Conservation (phyloP, 2,888 invertebrate genomes). For the Tanytarsus gracilentus region DNA sequence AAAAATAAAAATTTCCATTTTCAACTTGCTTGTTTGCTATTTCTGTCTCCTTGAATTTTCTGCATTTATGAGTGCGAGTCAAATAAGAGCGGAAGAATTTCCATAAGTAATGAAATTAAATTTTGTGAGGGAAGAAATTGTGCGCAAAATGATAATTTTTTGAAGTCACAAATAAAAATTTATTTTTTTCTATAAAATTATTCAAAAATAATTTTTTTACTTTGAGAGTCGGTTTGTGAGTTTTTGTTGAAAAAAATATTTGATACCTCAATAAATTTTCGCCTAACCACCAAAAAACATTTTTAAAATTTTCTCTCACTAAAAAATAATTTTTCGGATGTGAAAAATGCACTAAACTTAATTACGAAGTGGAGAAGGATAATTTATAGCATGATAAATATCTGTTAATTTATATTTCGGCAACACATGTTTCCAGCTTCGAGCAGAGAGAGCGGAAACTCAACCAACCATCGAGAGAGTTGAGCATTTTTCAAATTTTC, state of each 20-base stretch:
- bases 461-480: no score
- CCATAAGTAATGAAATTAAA: constrained; percentile 12
- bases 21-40: neutral
- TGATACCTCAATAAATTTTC: no score
- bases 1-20: neutral
- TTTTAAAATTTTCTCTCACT: no score
- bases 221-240: neutral
- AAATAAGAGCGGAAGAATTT: neutral
- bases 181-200: no score
- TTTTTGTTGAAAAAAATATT: neutral
- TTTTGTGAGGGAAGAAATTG: neutral
- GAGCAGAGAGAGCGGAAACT: no score
- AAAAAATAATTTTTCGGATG: no score
- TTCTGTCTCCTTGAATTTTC: neutral
- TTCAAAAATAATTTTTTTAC: neutral
- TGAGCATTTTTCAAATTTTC: no score
- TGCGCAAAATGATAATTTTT: neutral
- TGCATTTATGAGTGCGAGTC: neutral
- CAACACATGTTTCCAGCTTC: constrained; percentile 13
- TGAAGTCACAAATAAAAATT: no score
- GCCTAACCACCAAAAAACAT: no score
- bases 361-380: no score
- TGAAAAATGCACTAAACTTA: no score
- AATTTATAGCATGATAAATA: constrained; percentile 19
- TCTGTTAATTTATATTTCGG: constrained; percentile 20